Evolutionary conservation across 1,140 invertebrate species (phyloP).

Genomic region (Prorops nasuta): DNA sequence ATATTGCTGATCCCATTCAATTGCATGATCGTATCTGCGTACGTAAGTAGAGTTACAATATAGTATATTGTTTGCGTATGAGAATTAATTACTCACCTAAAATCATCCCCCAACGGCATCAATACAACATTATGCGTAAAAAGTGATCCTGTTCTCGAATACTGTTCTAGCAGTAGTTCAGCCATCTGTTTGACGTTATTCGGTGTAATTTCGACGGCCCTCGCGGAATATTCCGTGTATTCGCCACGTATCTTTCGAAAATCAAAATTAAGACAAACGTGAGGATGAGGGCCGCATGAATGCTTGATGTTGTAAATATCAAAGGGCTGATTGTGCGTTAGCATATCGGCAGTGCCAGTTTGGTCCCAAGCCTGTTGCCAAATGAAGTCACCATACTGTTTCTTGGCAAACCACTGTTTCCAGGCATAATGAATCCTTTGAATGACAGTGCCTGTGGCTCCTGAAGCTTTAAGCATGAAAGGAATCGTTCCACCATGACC

Average conservation of each 20-base stretch:
- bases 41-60: no score
- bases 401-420: conserved; percentile 87
- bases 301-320: conserved; percentile 95
- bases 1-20: conserved; percentile 93
- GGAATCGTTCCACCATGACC: conserved; percentile 86
- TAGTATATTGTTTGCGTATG: no score
- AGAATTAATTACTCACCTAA: no score
- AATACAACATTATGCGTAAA: conserved; percentile 87
- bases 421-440: conserved; percentile 82
- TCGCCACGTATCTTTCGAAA: conserved; percentile 86
- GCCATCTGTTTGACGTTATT: conserved; percentile 83
- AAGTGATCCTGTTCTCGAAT: conserved; percentile 81
- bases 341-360: conserved; percentile 60
- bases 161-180: conserved; percentile 82
- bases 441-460: conserved; percentile 75
- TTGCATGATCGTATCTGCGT: conserved; percentile 72
- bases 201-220: conserved; percentile 78
- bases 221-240: conserved; percentile 84
- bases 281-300: conserved; percentile 86
- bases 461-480: conserved; percentile 73
- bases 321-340: conserved; percentile 91
- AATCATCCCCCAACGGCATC: conserved; percentile 90
- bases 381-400: conserved; percentile 81
- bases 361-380: conserved; percentile 83
- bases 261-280: conserved; percentile 85